phyloP scores from a whole-genome alignment of 2,888 invertebrate species.

The Ganaspis brasiliensis region DNA sequence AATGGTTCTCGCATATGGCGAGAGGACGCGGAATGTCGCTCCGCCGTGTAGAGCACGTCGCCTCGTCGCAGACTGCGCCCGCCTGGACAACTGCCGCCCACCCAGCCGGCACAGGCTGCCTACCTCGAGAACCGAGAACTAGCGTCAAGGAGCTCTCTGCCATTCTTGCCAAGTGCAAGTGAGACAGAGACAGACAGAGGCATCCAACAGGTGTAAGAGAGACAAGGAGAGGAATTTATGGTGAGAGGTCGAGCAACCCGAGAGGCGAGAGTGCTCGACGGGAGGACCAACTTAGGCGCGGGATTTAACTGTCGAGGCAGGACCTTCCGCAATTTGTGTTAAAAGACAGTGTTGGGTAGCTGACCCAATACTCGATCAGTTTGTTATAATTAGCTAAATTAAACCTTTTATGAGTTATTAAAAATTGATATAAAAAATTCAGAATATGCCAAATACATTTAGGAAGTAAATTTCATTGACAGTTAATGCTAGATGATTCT shows the following conservation, averaged over 20 bases:
- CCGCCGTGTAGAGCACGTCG: constrained; percentile 74
- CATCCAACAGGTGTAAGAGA: not conserved
- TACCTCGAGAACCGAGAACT: constrained; percentile 10
- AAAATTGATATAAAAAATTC: too few species aligned
- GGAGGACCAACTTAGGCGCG: constrained; percentile 25
- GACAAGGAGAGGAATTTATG: constrained; percentile 1
- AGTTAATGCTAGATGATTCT: too few species aligned
- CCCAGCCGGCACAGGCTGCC: constrained; percentile 66
- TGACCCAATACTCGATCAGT: too few species aligned
- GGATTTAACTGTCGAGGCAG: not conserved
- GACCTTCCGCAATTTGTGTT: constrained; percentile 17
- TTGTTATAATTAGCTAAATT: too few species aligned
- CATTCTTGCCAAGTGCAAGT: not conserved
- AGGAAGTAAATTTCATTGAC: too few species aligned
- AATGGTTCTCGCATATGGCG: constrained; percentile 60
- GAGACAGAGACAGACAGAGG: not conserved
- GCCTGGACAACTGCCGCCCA: constrained; percentile 77
- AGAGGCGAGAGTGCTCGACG: constrained; percentile 36
- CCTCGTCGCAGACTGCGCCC: constrained; percentile 76
- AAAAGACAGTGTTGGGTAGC: too few species aligned
- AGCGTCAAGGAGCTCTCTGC: not conserved
- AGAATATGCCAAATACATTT: too few species aligned
- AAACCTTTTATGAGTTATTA: too few species aligned
- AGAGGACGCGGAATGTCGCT: constrained; percentile 71
- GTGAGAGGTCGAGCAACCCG: constrained; percentile 32